Evolutionary conservation across 2,888 invertebrate species (phyloP).

Genomic region (Dryadula phaetusa): DNA sequence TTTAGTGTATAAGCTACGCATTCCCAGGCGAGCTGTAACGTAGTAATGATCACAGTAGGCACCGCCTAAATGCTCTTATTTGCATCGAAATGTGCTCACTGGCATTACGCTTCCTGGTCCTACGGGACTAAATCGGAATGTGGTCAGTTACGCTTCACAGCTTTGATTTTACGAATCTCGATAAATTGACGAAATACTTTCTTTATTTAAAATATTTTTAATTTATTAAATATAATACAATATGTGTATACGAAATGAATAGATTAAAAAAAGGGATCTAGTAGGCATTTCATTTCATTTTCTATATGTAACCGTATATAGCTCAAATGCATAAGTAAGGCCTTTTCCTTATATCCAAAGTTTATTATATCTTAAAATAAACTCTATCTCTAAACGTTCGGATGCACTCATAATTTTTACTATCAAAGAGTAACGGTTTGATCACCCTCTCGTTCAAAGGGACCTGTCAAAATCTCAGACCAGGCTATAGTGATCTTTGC

Average conservation of each 20-base stretch:
- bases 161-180: conserved; percentile 48
- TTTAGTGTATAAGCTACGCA: conserved; percentile 70
- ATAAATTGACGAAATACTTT: not conserved
- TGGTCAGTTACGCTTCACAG: conserved; percentile 50
- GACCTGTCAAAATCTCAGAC: conserved; percentile 56
- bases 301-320: not conserved
- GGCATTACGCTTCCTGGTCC: conserved; percentile 61
- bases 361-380: conserved; percentile 33
- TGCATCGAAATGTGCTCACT: conserved; percentile 72
- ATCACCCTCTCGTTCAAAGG: conserved; percentile 61
- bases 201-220: not conserved
- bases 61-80: conserved; percentile 74
- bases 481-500: conserved; percentile 54
- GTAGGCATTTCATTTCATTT: not conserved
- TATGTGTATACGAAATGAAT: not conserved
- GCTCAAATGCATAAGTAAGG: not conserved
- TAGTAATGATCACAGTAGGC: conserved; percentile 76
- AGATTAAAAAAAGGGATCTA: not conserved
- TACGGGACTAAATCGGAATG: conserved; percentile 58
- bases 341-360: not conserved
- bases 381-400: conserved; percentile 62
- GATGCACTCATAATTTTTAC: conserved; percentile 65
- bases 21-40: conserved; percentile 71
- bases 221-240: not conserved
- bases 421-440: conserved; percentile 58